Conservation (phyloP, 1,140 invertebrate species). For the Globodera rostochiensis region DNA sequence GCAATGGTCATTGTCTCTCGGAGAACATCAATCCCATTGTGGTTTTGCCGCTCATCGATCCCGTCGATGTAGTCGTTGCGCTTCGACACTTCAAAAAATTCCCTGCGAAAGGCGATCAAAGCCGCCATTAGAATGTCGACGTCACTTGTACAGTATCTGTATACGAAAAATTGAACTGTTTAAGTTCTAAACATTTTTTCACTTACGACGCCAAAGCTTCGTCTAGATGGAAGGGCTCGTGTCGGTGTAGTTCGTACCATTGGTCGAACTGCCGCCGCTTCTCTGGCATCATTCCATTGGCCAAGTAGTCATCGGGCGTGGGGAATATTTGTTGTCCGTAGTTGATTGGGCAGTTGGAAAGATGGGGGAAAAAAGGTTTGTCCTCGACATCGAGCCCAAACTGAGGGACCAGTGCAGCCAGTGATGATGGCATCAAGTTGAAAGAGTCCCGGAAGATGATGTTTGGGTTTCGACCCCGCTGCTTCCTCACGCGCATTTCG, state of each 20-base stretch:
- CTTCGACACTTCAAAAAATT: neutral
- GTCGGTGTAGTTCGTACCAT: constrained; percentile 19
- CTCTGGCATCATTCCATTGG: constrained; percentile 32
- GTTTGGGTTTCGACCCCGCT: neutral
- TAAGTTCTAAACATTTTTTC: too few species aligned
- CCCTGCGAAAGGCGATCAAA: constrained; percentile 13
- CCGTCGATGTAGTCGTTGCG: neutral
- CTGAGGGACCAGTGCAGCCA: constrained; percentile 7
- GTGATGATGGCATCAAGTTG: constrained; percentile 15
- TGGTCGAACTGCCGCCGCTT: constrained; percentile 15
- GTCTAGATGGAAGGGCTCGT: neutral
- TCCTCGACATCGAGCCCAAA: constrained; percentile 15
- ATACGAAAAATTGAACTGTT: neutral
- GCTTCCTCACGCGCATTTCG: neutral
- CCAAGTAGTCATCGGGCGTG: constrained; percentile 16
- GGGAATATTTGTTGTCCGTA: constrained; percentile 14
- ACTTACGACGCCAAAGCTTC: constrained; percentile 13
- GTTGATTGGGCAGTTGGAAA: constrained; percentile 19
- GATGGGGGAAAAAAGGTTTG: constrained; percentile 31
- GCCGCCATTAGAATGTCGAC: constrained; percentile 15
- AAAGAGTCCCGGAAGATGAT: constrained; percentile 17
- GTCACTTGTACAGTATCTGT: neutral
- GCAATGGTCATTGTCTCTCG: neutral
- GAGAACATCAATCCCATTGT: neutral
- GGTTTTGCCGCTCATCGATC: neutral